phyloP scores from a whole-genome alignment of 1,140 invertebrate species.

The Vanessa tameamea region DNA sequence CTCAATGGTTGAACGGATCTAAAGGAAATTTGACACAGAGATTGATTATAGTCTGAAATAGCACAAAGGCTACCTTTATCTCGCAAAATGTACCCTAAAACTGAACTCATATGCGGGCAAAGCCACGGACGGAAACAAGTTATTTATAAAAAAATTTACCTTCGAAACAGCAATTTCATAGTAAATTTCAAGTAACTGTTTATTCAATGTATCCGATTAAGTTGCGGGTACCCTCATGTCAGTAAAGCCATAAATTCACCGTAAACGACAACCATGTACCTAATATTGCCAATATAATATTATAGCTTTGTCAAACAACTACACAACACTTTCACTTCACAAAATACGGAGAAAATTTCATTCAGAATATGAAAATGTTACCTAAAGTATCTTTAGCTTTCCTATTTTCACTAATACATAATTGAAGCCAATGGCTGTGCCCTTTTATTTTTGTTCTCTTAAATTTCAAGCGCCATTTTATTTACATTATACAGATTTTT shows the following conservation, averaged over 20 bases:
- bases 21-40: no score
- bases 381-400: conserved; percentile 13
- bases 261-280: conserved; percentile 3
- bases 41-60: no score
- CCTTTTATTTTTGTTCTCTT: no score
- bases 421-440: background rate
- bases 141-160: background rate
- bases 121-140: no score
- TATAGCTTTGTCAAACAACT: conserved; percentile 16
- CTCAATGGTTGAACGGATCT: no score
- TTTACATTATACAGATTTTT: no score
- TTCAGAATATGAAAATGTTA: background rate
- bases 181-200: background rate
- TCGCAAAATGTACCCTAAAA: no score
- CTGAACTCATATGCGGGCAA: no score
- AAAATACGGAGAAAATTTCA: conserved; percentile 4
- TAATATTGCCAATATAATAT: conserved; percentile 21
- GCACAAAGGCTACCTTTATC: no score
- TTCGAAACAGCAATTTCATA: background rate
- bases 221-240: conserved; percentile 26
- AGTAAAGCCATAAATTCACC: conserved; percentile 23
- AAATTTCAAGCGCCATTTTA: no score
- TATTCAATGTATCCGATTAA: background rate
- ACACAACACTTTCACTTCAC: conserved; percentile 11
- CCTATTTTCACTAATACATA: background rate